A percentile compares a stretch with the other conserved stretches of the same genome.
Conservation (phyloP, 2,797 vertebrate genomes). For the Clarias fuscus region DNA sequence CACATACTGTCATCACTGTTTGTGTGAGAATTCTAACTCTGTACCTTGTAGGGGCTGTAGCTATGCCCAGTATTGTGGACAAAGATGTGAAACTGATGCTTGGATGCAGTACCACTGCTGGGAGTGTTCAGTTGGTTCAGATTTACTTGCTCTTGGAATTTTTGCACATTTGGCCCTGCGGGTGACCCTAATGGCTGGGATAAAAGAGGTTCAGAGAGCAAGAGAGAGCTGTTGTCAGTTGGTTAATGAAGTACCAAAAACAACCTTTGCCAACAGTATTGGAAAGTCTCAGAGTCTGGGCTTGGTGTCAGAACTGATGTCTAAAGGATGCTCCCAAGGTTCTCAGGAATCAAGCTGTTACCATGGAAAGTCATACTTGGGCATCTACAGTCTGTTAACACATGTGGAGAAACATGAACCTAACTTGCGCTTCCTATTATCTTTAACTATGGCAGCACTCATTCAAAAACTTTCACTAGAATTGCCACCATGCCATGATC, state of each 20-base stretch:
- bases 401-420: conserved; percentile 77
- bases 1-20: conserved; percentile 85
- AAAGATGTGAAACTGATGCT: conserved; percentile 75
- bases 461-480: conserved; percentile 72
- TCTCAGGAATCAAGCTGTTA: conserved; percentile 61
- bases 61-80: conserved; percentile 85
- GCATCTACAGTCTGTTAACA: conserved; percentile 82
- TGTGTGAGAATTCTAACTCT: conserved; percentile 69
- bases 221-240: conserved; percentile 27
- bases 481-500: conserved; percentile 42
- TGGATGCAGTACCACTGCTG: conserved; percentile 84
- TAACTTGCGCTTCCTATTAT: conserved; percentile 79
- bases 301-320: neutral
- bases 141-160: conserved; percentile 79
- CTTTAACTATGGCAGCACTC: conserved; percentile 77
- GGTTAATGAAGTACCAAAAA: conserved; percentile 3
- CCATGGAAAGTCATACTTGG: conserved; percentile 74
- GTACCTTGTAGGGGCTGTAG: conserved; percentile 85
- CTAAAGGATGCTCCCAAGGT: neutral
- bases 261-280: neutral
- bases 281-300: neutral
- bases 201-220: conserved; percentile 66
- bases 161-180: conserved; percentile 87
- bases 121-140: conserved; percentile 82
- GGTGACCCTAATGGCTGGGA: conserved; percentile 78